Evolutionary conservation across 2,888 invertebrate genomes (phyloP).

Genomic region (Lampropteryx suffumata): DNA sequence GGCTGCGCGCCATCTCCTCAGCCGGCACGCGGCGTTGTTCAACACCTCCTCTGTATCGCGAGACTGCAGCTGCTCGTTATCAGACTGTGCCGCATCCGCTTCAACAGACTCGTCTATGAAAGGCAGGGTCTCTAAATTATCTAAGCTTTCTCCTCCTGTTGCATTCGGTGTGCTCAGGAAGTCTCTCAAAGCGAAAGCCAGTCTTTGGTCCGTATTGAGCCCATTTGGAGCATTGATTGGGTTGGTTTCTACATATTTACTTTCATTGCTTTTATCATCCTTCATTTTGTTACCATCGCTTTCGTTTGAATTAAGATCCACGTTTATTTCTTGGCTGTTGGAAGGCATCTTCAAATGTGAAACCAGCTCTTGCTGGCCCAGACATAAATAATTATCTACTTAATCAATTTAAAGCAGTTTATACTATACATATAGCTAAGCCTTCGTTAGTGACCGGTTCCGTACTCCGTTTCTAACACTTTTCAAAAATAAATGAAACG

Average conservation of each 20-base stretch:
- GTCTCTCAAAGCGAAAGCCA: constrained; percentile 69
- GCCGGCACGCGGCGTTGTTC: constrained; percentile 73
- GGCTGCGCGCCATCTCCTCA: constrained; percentile 77
- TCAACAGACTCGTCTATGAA: constrained; percentile 68
- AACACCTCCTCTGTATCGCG: constrained; percentile 67
- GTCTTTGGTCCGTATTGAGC: constrained; percentile 60
- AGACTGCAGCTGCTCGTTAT: constrained; percentile 56
- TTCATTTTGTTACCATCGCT: constrained; percentile 56
- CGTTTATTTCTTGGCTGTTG: constrained; percentile 68
- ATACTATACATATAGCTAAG: constrained; percentile 9
- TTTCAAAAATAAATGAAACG: constrained; percentile 37
- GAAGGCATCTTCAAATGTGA: constrained; percentile 65
- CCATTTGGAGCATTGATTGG: constrained; percentile 51
- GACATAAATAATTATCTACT: neutral
- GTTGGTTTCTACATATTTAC: constrained; percentile 47
- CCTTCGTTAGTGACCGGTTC: constrained; percentile 14
- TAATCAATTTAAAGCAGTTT: neutral
- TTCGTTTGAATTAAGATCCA: constrained; percentile 68
- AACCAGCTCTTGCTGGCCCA: neutral
- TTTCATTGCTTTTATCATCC: constrained; percentile 50
- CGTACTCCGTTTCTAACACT: constrained; percentile 19
- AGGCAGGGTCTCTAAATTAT: constrained; percentile 48
- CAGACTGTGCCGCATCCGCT: constrained; percentile 51
- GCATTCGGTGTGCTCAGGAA: constrained; percentile 54
- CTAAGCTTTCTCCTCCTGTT: constrained; percentile 5